Evolutionary conservation across 2,888 invertebrate species (phyloP), one percentile per base, ranked within the genome.

Genomic region (Metellina segmentata): DNA sequence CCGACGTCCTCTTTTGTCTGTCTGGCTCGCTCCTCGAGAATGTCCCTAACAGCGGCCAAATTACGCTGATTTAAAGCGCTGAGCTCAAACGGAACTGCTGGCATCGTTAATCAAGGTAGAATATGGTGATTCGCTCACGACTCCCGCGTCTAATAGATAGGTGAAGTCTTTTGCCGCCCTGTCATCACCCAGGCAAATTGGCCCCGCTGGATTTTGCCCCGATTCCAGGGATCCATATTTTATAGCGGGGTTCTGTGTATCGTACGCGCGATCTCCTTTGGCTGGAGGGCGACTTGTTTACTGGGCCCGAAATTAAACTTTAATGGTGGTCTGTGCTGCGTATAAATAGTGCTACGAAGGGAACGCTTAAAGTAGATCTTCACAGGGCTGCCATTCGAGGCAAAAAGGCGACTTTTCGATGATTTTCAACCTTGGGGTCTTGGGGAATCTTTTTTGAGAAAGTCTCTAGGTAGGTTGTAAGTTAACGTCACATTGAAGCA

Each of bases 101-200:
- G 9, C 20, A 16, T 72, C 86, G 79, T 86, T 86, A 86, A 86
- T 86, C 86, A 86, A 69, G 70, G 70, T 69, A 49, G 51, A 70
- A 82, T 82, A 72, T 52, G 82, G 82, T 70, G 86, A 86, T 71
- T 52, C 51, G 53, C 52, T 86, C 86, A 86, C 86, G 86, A 86
- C 86, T 85, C 61, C 34, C 16, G 48, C 34, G 19, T n/a, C 19
- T 79, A 87, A 87, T 87, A 78, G 79, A 82, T 77, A 34, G 74
- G 74, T 75, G 20, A 52, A 70, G 75, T 69, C 81, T 19, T 16
- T 7, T 16, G 71, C 83, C 83, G 89, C 83, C 78, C 78, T 83
- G 34, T 83, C 89, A 89, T 89, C 89, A 89, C 78, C 77, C 48
- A 71, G 78, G 52, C 77, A 86, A 86, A 87, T 87, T 71, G 81